Evolutionary conservation across 2,888 invertebrate species (phyloP).

Genomic region (Bombylius major): DNA sequence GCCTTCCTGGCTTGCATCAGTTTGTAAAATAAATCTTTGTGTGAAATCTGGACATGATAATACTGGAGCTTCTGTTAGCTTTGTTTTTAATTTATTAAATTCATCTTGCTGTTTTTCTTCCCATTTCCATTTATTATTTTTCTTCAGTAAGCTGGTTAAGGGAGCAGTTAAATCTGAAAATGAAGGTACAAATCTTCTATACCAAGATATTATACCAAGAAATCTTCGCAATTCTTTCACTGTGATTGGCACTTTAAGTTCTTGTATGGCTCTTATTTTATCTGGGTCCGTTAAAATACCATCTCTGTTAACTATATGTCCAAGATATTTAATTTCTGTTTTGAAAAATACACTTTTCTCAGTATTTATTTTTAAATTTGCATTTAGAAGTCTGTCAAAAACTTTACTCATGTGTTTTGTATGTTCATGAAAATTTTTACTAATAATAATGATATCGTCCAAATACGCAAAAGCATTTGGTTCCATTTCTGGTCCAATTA

Average conservation of each 20-base stretch:
- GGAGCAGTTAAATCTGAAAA: background rate
- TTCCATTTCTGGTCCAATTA: background rate
- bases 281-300: background rate
- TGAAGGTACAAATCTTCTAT: constrained; percentile 1
- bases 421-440: constrained; percentile 1
- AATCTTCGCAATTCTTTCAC: too few species aligned
- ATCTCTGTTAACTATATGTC: constrained; percentile 2
- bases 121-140: constrained; percentile 1
- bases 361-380: background rate
- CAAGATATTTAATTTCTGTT: constrained; percentile 2
- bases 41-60: constrained; percentile 1
- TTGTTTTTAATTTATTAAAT: background rate
- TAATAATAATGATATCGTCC: constrained; percentile 4
- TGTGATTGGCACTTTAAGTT: background rate
- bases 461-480: constrained; percentile 3
- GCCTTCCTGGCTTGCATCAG: too few species aligned
- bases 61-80: background rate
- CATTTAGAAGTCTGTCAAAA: background rate
- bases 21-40: background rate
- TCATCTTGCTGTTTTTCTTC: background rate
- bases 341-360: background rate
- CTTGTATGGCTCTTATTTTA: background rate
- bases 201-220: background rate
- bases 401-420: background rate
- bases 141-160: background rate